These are phyloP conservation scores for Asbolus verrucosus DNA, from an alignment of 1,140 invertebrate species.

Conservation along the genomic window DNA sequence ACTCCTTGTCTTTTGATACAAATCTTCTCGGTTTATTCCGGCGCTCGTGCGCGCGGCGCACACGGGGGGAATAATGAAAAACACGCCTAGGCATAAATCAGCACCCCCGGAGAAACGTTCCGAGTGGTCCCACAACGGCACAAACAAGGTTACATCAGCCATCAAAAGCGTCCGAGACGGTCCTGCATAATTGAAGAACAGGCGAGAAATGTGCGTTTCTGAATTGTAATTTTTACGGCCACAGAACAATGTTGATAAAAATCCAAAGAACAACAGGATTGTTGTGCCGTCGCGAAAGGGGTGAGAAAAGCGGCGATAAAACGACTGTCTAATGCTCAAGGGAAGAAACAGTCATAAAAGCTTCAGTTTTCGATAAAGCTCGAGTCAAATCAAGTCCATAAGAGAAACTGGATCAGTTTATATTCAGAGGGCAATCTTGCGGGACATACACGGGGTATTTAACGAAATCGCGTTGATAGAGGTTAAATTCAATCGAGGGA, in stretches of 20 bases:
- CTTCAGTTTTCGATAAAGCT: conserved; percentile 14
- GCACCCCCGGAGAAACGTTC: background rate
- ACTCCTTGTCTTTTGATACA: conserved; percentile 20
- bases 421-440: background rate
- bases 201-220: too few species aligned
- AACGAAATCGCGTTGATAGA: background rate
- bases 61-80: conserved; percentile 26
- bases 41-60: background rate
- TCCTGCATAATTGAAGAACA: conserved; percentile 10
- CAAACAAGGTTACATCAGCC: conserved; percentile 15
- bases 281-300: background rate
- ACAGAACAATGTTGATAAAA: too few species aligned
- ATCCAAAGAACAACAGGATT: too few species aligned
- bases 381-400: conserved; percentile 1
- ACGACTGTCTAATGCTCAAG: background rate
- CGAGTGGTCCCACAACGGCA: conserved; percentile 4
- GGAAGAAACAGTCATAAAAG: conserved; percentile 15
- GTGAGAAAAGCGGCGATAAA: background rate
- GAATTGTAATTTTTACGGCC: too few species aligned
- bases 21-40: conserved; percentile 14
- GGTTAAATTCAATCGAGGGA: background rate
- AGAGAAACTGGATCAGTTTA: background rate
- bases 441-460: background rate
- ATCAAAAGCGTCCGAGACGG: background rate
- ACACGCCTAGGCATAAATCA: conserved; percentile 19